A percentile compares a stretch with the other conserved stretches of the same genome.
These are phyloP conservation scores for Enteromius unitaeniatus DNA, from an alignment of 2,797 vertebrate species.

Conservation along the genomic window DNA sequence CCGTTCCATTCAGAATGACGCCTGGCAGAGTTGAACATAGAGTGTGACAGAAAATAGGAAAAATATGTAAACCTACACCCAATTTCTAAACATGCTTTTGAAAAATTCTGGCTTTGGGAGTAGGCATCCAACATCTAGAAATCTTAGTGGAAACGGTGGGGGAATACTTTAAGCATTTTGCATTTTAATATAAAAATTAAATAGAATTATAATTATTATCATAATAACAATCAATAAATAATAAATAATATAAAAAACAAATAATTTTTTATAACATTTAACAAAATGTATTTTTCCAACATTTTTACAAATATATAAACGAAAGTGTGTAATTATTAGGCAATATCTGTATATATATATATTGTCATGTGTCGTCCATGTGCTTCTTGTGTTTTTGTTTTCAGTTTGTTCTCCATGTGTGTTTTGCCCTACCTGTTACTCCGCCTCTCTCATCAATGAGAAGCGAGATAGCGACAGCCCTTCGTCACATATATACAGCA, in stretches of 20 bases:
- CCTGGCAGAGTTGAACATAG: conserved; percentile 14
- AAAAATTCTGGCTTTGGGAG: not conserved
- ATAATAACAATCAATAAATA: not conserved
- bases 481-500: too few relatives aligned
- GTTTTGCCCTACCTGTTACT: too few relatives aligned
- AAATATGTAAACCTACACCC: conserved; percentile 19
- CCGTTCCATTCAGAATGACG: not conserved
- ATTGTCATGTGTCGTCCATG: too few relatives aligned
- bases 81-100: conserved; percentile 33
- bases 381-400: too few relatives aligned
- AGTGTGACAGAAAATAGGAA: conserved; percentile 24
- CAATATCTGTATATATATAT: not conserved
- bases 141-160: not conserved
- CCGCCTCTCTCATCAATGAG: too few relatives aligned
- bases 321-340: not conserved
- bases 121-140: conserved; percentile 6
- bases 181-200: not conserved
- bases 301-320: not conserved
- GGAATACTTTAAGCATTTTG: not conserved
- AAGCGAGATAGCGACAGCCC: too few relatives aligned
- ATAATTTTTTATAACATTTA: too few relatives aligned
- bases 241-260: too few relatives aligned
- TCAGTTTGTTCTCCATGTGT: too few relatives aligned
- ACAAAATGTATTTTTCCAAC: not conserved
- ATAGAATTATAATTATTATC: not conserved